Base-by-base conservation (phyloP, 2,888 invertebrate genomes). In the Drosophila buzzatii region DNA sequence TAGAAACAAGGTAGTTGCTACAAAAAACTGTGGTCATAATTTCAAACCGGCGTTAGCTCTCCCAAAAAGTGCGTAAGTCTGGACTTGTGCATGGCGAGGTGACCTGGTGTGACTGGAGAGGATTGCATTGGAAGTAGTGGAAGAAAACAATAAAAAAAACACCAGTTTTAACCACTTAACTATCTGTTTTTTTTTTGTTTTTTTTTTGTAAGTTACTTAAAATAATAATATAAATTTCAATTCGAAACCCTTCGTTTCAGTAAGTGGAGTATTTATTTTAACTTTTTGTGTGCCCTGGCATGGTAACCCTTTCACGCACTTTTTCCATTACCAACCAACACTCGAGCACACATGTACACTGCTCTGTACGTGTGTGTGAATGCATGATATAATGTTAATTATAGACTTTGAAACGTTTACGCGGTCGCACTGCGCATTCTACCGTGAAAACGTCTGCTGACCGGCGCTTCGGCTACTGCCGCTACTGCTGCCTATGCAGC, bases 241-340 rank as follows among this genome's bases (percentile, higher is more conserved):
- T 69, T 57, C 61, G 71, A 77, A 64, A 72, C 80, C 80, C 80
- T 73, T 79, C 4, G 47, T 39, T 58, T 45, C 20, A 51, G 35
- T 58, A 77, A 76, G 62, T 78, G 59, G 59, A 62, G 47, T 51
- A 18, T 51, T 51, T 51, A 49, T 47, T 47, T 27, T 49, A 31
- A n/a, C 33, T 69, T 68, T 62, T 69, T 56, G 35, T n/a, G n/a
- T 70, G 47, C n/a, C 47, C 53, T 57, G 33, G 51, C 44, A 60
- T 53, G 65, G 61, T 73, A 81, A 79, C 81, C 84, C 82, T 81
- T 82, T 73, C 63, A 84, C 84, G 81, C 82, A 82, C 84, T 82
- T 81, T 81, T 71, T 71, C 42, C 68, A 68, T 62, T 72, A 65
- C 55, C 62, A 52, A 47, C 52, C 31, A 55, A 14, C 55, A 20